Evolutionary conservation across 2,888 invertebrate species (phyloP), one percentile per base, ranked within the genome.

Genomic region (Dione vanillae): DNA sequence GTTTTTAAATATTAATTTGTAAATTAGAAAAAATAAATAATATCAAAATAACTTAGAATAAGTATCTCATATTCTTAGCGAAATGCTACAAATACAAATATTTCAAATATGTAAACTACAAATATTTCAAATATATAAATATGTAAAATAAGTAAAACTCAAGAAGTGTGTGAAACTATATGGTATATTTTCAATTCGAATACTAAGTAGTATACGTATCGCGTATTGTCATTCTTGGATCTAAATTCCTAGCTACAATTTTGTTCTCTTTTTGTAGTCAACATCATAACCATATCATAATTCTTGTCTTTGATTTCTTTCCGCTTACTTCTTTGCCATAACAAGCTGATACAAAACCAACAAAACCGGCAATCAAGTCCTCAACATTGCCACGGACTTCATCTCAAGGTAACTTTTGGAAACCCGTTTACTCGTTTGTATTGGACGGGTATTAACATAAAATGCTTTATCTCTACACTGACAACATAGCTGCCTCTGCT

Each of bases 361-460:
- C 98, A 90, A 98, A 98, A 95, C 98, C 98, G 94, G 98, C 98
- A 92, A 98, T 98, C 94, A 98, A 98, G 95, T 98, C 98, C 89
- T 98, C 98, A 84, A 98, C 98, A 89, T 96, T 98, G 93, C 98
- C 98, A 89, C 95, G 98, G 95, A 97, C 97, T 86, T 97, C 97
- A 82, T 97, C 97, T 82, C 98, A 98, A 97, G 98, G 98, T 98
- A 97, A 96, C 77, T 83, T 79, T 85, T 87, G 87, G 80, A 81
- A 82, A 83, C 85, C 80, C 80, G 82, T 86, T 81, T 81, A 80
- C n/a, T n/a, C n/a, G n/a, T n/a, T 76, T 79, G 77, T 69, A 65
- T 67, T 71, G 52, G 59, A 62, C 19, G 45, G 54, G 64, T 45
- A 41, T 65, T 67, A 64, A 71, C 73, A 41, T 69, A 62, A 68